phyloP scores from a whole-genome alignment of 2,888 invertebrate genomes.

The Lydus trimaculatus region DNA sequence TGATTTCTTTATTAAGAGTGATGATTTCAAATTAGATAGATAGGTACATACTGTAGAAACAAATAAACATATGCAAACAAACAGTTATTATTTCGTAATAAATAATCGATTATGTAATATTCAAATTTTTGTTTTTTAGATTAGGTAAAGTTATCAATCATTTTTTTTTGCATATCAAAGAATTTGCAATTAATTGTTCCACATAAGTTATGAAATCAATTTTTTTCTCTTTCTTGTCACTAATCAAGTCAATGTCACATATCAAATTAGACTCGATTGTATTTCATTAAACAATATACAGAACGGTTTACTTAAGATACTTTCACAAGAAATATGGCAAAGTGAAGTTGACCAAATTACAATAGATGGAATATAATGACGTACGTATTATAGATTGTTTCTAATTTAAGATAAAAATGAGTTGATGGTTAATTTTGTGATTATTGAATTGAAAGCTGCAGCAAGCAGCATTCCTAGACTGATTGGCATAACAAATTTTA shows the following conservation, averaged over 20 bases:
- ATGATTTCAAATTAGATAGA: background rate
- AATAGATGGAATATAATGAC: too few species aligned
- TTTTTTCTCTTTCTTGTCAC: background rate
- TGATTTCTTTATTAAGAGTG: slow-evolving; percentile 1
- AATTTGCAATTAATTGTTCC: slow-evolving; percentile 6
- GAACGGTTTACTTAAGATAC: background rate
- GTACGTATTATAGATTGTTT: too few species aligned
- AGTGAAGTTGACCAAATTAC: too few species aligned
- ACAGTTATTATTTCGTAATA: background rate
- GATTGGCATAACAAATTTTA: background rate
- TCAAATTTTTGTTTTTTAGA: background rate
- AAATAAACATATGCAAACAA: background rate
- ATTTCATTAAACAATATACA: background rate
- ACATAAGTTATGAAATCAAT: background rate
- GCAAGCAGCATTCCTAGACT: background rate
- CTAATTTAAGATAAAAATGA: background rate
- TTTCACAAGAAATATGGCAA: too few species aligned
- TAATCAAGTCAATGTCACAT: slow-evolving; percentile 6
- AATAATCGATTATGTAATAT: background rate
- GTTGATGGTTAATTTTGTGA: background rate
- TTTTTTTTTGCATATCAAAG: background rate
- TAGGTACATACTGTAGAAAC: background rate
- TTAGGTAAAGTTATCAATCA: background rate
- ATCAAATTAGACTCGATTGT: background rate
- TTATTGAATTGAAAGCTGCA: slow-evolving; percentile 1